Conservation (phyloP, 2,797 vertebrate genomes). For the Carcharodon carcharias region DNA sequence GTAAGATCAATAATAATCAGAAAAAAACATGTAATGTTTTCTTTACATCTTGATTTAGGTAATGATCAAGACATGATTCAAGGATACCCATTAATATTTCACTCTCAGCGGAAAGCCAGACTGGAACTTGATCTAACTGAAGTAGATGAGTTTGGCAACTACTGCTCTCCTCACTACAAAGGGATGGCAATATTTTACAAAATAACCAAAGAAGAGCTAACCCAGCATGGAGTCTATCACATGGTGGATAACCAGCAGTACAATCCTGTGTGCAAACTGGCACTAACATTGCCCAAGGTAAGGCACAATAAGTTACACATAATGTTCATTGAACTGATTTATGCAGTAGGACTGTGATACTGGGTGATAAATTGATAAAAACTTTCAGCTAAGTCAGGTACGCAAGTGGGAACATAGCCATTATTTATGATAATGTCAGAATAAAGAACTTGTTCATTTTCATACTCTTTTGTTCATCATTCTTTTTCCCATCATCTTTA, state of each 20-base stretch:
- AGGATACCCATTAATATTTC: slow-evolving; percentile 53
- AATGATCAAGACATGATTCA: not conserved
- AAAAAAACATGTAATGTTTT: not conserved
- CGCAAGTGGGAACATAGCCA: not conserved
- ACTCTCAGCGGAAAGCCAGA: slow-evolving; percentile 66
- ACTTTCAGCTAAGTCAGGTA: no score
- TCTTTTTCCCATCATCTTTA: not conserved
- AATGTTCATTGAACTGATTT: not conserved
- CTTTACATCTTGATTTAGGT: not conserved
- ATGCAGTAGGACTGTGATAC: not conserved
- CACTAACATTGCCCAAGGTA: slow-evolving; percentile 76
- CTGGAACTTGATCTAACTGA: slow-evolving; percentile 65
- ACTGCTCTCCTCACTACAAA: slow-evolving; percentile 79
- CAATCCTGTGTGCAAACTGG: slow-evolving; percentile 66
- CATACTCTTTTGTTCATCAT: not conserved
- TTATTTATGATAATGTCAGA: not conserved
- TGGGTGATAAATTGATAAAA: not conserved
- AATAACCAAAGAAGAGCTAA: slow-evolving; percentile 58
- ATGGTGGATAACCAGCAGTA: slow-evolving; percentile 49
- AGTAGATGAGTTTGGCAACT: slow-evolving; percentile 75
- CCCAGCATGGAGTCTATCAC: slow-evolving; percentile 43
- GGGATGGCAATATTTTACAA: slow-evolving; percentile 66
- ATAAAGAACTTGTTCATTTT: not conserved
- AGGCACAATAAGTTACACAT: not conserved
- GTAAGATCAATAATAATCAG: not conserved